Evolutionary conservation across 2,888 invertebrate genomes (phyloP).

Genomic region (Pyrrhia umbra): DNA sequence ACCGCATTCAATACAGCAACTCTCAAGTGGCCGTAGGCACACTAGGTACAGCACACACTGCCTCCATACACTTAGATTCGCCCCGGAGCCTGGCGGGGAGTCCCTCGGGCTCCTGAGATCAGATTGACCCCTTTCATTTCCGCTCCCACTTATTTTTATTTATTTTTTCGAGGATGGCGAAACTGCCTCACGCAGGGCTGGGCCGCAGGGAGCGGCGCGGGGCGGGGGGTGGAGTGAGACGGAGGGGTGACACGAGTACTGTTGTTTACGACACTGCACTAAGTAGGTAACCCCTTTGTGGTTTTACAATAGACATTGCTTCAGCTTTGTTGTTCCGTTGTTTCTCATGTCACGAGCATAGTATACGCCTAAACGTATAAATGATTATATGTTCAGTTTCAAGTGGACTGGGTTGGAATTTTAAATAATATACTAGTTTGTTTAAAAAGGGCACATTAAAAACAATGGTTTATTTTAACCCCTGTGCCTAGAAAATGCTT

Average conservation of each 20-base stretch:
- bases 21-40: conserved; percentile 17
- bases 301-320: conserved; percentile 56
- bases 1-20: conserved; percentile 21
- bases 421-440: conserved; percentile 7
- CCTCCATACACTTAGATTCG: conserved; percentile 36
- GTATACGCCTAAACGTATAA: conserved; percentile 10
- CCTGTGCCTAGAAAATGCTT: neutral
- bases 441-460: neutral
- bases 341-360: conserved; percentile 53
- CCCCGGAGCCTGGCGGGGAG: conserved; percentile 38
- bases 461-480: neutral
- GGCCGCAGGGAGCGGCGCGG: conserved; percentile 5
- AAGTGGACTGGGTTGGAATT: conserved; percentile 3
- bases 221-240: conserved; percentile 27
- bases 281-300: conserved; percentile 66
- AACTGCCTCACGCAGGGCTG: conserved; percentile 48
- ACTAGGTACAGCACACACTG: neutral
- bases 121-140: conserved; percentile 77
- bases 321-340: conserved; percentile 60
- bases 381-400: conserved; percentile 11
- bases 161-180: conserved; percentile 70
- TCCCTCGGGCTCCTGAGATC: conserved; percentile 63
- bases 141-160: conserved; percentile 73
- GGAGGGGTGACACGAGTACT: conserved; percentile 32
- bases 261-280: conserved; percentile 51